Conservation (phyloP, 1,140 invertebrate genomes). For the Hycleus phaleratus region DNA sequence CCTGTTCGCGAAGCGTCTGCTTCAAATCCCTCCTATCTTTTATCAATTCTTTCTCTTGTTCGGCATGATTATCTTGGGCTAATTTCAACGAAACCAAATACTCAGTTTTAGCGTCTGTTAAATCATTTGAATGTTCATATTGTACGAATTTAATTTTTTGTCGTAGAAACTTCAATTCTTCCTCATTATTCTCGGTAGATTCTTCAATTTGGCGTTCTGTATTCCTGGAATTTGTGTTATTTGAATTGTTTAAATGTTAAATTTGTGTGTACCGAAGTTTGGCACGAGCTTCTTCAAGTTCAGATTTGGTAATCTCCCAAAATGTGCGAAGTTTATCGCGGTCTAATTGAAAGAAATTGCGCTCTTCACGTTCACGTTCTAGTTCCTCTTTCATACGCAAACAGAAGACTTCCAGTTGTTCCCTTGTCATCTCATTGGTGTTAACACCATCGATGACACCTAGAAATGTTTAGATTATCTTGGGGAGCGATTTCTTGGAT, state of each 20-base stretch:
- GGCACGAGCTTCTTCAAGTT: constrained; percentile 73
- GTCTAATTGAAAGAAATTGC: constrained; percentile 93
- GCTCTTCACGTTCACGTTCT: constrained; percentile 86
- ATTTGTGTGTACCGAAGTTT: constrained; percentile 43
- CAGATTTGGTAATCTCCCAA: constrained; percentile 85
- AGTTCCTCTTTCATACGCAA: constrained; percentile 83
- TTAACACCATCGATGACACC: constrained; percentile 81
- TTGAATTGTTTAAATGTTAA: background rate
- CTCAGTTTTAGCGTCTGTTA: constrained; percentile 70
- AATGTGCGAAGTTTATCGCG: constrained; percentile 89
- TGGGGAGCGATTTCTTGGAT: no score
- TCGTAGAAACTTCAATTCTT: constrained; percentile 79
- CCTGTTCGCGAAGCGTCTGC: constrained; percentile 63
- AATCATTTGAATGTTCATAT: constrained; percentile 81
- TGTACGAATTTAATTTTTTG: constrained; percentile 89
- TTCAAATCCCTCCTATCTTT: constrained; percentile 72
- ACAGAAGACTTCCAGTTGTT: constrained; percentile 85
- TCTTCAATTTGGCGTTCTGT: constrained; percentile 86
- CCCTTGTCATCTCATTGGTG: constrained; percentile 85
- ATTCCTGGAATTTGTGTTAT: constrained; percentile 45
- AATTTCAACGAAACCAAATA: constrained; percentile 67
- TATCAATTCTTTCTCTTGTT: constrained; percentile 67
- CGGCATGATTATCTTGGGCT: constrained; percentile 62
- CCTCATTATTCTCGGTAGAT: constrained; percentile 75
- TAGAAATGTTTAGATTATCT: background rate